phyloP scores from a whole-genome alignment of 2,113 vertebrate species.

The Camelus dromedarius region DNA sequence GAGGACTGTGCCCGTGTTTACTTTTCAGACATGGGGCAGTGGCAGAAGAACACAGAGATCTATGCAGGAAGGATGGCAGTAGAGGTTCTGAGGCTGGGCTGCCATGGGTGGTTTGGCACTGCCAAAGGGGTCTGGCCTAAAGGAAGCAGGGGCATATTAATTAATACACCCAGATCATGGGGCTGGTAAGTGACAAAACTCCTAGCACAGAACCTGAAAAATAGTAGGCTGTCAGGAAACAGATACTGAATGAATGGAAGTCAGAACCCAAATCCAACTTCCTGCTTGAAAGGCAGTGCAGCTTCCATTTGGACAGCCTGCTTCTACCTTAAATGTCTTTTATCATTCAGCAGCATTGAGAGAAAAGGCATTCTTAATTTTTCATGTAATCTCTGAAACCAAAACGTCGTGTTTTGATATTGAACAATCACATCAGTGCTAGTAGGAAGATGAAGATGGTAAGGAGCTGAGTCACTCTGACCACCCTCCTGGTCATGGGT shows the following conservation, averaged over 20 bases:
- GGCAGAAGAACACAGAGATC: background rate
- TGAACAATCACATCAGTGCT: background rate
- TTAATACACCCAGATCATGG: background rate
- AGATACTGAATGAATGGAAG: background rate
- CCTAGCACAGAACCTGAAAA: background rate
- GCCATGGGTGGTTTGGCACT: background rate
- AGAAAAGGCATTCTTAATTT: background rate
- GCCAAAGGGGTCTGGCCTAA: background rate
- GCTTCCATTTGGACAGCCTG: background rate
- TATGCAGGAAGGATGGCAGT: background rate
- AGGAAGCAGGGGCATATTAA: background rate
- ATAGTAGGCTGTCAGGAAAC: background rate
- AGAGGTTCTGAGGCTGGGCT: background rate
- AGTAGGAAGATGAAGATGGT: conserved; percentile 63
- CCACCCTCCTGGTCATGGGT: background rate
- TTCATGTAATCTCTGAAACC: background rate
- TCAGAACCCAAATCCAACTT: background rate
- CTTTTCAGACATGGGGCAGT: background rate
- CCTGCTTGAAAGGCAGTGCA: background rate
- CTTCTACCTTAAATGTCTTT: background rate
- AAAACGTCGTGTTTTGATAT: background rate
- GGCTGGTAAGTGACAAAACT: background rate
- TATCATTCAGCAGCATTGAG: background rate
- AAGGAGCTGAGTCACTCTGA: background rate
- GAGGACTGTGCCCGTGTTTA: background rate